Conservation (phyloP, 2,113 vertebrate species). For the Tympanuchus pallidicinctus region DNA sequence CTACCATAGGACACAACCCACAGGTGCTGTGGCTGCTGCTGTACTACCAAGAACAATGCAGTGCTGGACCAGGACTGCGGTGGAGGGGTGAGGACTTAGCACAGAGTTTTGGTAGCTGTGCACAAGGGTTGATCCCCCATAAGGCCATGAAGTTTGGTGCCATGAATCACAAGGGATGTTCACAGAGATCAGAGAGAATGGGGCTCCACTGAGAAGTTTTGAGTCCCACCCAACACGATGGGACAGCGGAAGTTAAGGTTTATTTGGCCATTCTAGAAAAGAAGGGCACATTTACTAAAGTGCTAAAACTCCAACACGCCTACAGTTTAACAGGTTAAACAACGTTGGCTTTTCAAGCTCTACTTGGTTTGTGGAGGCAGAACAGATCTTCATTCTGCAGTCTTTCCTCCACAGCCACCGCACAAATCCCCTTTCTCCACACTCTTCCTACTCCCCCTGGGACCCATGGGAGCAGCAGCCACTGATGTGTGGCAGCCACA, state of each 20-base stretch:
- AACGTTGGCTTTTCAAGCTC: not conserved
- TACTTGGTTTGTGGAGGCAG: not conserved
- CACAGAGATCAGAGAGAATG: not conserved
- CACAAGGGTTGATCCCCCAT: not conserved
- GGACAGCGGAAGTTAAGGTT: not conserved
- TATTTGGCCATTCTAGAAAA: not conserved
- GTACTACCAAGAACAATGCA: not conserved
- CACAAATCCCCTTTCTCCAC: conserved; percentile 1
- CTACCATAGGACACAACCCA: not conserved
- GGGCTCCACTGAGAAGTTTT: not conserved
- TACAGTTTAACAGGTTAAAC: not conserved
- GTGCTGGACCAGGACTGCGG: not conserved
- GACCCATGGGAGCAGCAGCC: not conserved
- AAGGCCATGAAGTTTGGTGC: not conserved
- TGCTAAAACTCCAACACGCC: not conserved
- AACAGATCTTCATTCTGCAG: not conserved
- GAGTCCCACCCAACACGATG: not conserved
- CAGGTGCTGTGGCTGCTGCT: accelerated
- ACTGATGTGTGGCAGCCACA: not conserved
- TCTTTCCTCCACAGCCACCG: not conserved
- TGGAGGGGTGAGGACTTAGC: not conserved
- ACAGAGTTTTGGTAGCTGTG: not conserved
- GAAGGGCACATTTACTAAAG: not conserved
- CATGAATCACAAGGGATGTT: not conserved
- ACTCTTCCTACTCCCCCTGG: conserved; percentile 14